Evolutionary conservation across 2,888 invertebrate genomes (phyloP).

Genomic region (Anodontia alba): DNA sequence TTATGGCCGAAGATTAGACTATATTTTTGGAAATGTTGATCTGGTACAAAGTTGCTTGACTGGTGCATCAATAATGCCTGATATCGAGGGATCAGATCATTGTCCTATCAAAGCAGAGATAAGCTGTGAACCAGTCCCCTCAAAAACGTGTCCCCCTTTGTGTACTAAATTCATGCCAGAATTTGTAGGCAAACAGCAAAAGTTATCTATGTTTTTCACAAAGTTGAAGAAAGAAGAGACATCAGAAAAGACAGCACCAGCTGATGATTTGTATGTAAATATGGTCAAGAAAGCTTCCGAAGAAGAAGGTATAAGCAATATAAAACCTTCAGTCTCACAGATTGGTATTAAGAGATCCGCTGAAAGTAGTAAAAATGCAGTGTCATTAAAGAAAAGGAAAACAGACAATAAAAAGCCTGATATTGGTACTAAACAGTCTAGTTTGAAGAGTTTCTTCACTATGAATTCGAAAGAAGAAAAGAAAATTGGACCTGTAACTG

Average conservation of each 20-base stretch:
- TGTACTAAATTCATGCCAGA: conserved; percentile 86
- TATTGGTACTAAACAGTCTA: conserved; percentile 53
- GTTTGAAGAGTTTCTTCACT: conserved; percentile 67
- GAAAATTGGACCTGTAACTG: not conserved
- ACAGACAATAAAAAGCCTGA: conserved; percentile 37
- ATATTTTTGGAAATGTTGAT: conserved; percentile 84
- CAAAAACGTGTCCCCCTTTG: conserved; percentile 81
- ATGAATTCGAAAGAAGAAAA: conserved; percentile 1
- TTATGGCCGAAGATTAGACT: conserved; percentile 86
- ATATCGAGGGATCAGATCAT: conserved; percentile 86
- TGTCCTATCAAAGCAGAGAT: conserved; percentile 85
- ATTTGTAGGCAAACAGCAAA: conserved; percentile 85
- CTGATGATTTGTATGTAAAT: not conserved
- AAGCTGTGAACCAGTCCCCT: conserved; percentile 69
- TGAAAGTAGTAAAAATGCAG: conserved; percentile 27
- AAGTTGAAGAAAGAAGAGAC: conserved; percentile 29
- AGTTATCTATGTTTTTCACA: conserved; percentile 78
- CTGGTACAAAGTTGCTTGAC: conserved; percentile 68
- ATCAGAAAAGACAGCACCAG: not conserved
- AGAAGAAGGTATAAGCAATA: conserved; percentile 2
- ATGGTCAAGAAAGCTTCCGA: not conserved
- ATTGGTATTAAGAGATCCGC: conserved; percentile 1
- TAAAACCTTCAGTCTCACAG: conserved; percentile 31
- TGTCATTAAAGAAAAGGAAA: conserved; percentile 56
- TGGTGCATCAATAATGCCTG: conserved; percentile 79